Percentiles rank a stretch among this genome's conserved stretches.
These are phyloP conservation scores for Calameuta pallipes DNA, from an alignment of 2,888 invertebrate genomes.

Conservation along the genomic window DNA sequence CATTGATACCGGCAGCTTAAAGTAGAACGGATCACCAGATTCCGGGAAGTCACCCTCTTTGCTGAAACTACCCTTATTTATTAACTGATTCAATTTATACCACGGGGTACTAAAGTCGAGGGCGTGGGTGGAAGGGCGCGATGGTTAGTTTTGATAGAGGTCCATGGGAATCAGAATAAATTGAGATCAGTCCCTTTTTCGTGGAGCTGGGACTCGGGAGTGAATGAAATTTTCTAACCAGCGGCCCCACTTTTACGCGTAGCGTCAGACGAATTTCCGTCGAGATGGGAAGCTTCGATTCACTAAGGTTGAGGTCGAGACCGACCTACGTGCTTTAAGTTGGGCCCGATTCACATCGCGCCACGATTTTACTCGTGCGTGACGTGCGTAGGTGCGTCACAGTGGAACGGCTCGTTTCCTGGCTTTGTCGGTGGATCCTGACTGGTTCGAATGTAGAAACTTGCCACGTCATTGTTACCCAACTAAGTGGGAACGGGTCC, in stretches of 20 bases:
- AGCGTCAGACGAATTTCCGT: neutral
- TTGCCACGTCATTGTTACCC: neutral
- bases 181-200: neutral
- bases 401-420: neutral
- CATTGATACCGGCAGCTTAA: neutral
- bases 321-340: neutral
- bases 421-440: conserved; percentile 1
- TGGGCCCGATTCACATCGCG: neutral
- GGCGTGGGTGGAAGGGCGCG: neutral
- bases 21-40: neutral
- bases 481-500: neutral
- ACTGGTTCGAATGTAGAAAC: neutral
- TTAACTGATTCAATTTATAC: neutral
- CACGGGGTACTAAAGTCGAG: neutral
- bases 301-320: neutral
- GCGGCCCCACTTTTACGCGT: neutral
- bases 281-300: neutral
- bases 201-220: neutral
- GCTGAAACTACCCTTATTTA: neutral
- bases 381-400: conserved; percentile 9
- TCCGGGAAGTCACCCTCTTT: neutral
- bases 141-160: neutral
- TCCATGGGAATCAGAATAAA: neutral
- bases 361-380: conserved; percentile 2
- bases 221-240: neutral